Conservation (phyloP, 2,113 vertebrate species). For the Bufo bufo region DNA sequence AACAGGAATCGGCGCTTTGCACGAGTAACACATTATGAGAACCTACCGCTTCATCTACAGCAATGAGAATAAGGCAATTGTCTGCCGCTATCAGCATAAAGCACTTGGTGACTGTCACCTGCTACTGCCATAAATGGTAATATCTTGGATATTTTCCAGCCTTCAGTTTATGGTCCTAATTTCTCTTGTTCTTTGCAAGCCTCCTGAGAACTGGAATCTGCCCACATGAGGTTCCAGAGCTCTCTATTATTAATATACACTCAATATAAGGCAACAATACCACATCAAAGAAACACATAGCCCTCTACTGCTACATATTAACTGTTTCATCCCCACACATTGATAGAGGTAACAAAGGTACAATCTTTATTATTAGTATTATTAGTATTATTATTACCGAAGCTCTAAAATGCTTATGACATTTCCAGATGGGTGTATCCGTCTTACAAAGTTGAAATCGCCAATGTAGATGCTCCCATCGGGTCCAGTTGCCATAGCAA, state of each 20-base stretch:
- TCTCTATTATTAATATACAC: not conserved
- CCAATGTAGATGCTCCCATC: slow-evolving; percentile 94
- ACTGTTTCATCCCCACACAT: not conserved
- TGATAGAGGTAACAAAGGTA: not conserved
- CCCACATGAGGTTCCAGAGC: not conserved
- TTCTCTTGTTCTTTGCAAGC: not conserved
- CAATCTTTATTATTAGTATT: not conserved
- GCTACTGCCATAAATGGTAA: not conserved
- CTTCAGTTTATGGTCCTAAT: not conserved
- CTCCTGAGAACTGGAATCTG: not conserved
- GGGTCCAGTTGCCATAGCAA: slow-evolving; percentile 89
- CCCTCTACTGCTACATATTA: not conserved
- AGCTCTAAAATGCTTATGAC: slow-evolving; percentile 89
- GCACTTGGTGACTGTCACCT: not conserved
- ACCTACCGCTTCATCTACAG: not conserved
- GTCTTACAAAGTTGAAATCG: slow-evolving; percentile 94
- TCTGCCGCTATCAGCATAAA: not conserved
- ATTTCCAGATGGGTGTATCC: slow-evolving; percentile 89
- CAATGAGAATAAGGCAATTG: not conserved
- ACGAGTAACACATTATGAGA: not conserved
- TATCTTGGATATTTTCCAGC: not conserved
- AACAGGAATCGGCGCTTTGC: not conserved
- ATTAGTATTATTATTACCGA: slow-evolving; percentile 73
- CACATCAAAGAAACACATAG: no score
- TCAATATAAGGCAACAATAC: not conserved